Base-by-base conservation (phyloP, 2,113 vertebrate genomes). In the Amphilophus citrinellus region DNA sequence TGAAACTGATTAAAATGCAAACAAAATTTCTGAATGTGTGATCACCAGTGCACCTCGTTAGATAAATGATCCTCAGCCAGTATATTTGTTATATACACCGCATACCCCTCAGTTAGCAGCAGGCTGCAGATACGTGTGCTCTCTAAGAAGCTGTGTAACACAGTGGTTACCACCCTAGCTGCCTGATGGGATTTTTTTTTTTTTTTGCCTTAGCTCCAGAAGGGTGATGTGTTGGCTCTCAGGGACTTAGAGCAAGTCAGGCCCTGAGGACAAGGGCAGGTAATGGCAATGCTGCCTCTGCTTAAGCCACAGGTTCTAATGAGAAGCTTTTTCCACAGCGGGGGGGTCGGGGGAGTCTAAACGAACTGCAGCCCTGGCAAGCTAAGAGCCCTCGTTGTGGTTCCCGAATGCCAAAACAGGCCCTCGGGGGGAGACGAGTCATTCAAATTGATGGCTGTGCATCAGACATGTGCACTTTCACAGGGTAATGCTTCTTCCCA, bases 391-490 rank as follows among this genome's bases (percentile, higher is more conserved):
- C 90, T 65, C 5, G 84, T 92, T 92, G 89, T 95, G 95, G 92
- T 86, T 94, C 86, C 93, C 94, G 95, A 94, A 96, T 97, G 96
- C 97, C 95, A 96, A 97, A 96, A 96, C 94, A 95, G 94, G 84
- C 95, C 95, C 96, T 96, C 94, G 61, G 95, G 95, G 95, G 95
- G 96, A 95, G 91, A 91, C 78, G 84, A 96, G 96, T 96, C 96
- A 93, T 91, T 97, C 96, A 96, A 95, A 97, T 93, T 96, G 96
- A 97, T 95, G 96, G 95, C 91, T 96, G 86, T 81, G 18, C 95
- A 96, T 96, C 95, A 96, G 94, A 95, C 95, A 96, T 95, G 94
- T 96, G 96, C 94, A 96, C 92, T 93, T 95, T 95, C 96, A 94
- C 95, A 92, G 94, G 94, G 93, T 95, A 96, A 94, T 96, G 93